Evolutionary conservation across 2,797 vertebrate genomes (phyloP), one percentile per base, ranked within the genome.

Genomic region (Lacerta bilineata): DNA sequence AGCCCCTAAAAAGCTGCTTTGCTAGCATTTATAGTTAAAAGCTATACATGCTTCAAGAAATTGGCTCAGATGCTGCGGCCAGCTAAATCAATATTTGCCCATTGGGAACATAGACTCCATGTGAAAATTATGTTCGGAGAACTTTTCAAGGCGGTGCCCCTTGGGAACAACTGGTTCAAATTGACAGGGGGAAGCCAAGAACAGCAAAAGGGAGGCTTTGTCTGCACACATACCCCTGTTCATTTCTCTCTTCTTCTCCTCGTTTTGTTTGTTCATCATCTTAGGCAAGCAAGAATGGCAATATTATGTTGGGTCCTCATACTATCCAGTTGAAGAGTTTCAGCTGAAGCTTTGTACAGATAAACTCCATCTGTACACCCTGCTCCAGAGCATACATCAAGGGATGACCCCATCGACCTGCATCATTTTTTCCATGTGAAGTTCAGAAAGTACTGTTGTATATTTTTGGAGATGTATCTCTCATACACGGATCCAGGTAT

Each of bases 41-140:
- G 27, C 50, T 88, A 80, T 79, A 84, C 79, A 80, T 0, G 39
- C 33, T 79, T 90, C 68, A 72, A 90, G 69, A 33, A 59, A 84
- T 55, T 83, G 25, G 50, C 50, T 87, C 36, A 7, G 43, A 72
- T 64, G 29, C 59, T 39, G 76, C 11, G 69, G 82, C 29, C 66
- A 61, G 75, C 75, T 72, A 79, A 88, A 84, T 46, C 82, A 88
- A 88, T 84, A 88, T 88, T 88, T 88, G 83, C 66, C 39, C 3
- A 79, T 64, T n/a, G 36, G 50, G 39, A 84, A 64, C 66, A 46
- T 27, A 84, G 75, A 79, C 50, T 78, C 82, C 46, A 79, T 72
- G 29, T 77, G 75, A 84, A 88, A 88, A 84, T 72, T 61, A 72
- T 59, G 39, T 88, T 74, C 76, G 36, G 68, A 88, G 46, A 84